phyloP scores from a whole-genome alignment of 2,113 vertebrate species.

The Syngnathus typhle region DNA sequence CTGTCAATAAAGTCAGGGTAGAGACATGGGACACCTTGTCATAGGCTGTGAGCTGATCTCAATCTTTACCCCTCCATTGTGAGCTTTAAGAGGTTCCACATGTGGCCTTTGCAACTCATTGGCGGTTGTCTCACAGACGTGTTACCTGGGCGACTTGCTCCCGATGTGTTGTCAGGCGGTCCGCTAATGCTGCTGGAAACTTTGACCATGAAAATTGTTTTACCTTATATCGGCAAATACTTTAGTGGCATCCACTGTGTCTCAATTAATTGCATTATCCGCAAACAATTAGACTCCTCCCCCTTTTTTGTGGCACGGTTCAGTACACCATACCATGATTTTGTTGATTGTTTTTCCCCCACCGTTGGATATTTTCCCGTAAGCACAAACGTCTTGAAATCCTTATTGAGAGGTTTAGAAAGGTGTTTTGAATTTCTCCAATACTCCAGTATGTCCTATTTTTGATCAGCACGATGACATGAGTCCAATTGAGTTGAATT shows the following conservation, averaged over 20 bases:
- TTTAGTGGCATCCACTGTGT: too few species aligned
- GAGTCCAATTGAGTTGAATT: background rate
- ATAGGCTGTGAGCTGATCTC: slow-evolving; percentile 20
- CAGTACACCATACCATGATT: too few species aligned
- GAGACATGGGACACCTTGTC: slow-evolving; percentile 21
- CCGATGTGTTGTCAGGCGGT: too few species aligned
- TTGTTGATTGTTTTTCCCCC: too few species aligned
- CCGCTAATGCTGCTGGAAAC: slow-evolving; percentile 5
- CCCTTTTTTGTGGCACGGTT: too few species aligned
- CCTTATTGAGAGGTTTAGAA: too few species aligned
- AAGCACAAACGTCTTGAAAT: too few species aligned
- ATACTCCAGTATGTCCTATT: background rate
- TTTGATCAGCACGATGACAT: background rate
- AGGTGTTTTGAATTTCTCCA: too few species aligned
- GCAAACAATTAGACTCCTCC: too few species aligned
- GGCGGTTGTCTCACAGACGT: slow-evolving; percentile 14
- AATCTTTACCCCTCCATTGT: slow-evolving; percentile 17
- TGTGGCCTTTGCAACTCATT: slow-evolving; percentile 27
- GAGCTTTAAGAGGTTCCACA: slow-evolving; percentile 41
- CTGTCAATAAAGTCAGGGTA: slow-evolving; percentile 4
- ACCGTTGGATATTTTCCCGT: too few species aligned
- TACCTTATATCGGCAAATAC: too few species aligned
- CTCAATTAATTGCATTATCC: too few species aligned
- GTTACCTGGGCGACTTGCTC: background rate
- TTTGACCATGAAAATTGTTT: background rate